A percentile compares a stretch with the other conserved stretches of the same genome.
Conservation (phyloP, 2,113 vertebrate genomes). For the Dissostichus mawsoni region DNA sequence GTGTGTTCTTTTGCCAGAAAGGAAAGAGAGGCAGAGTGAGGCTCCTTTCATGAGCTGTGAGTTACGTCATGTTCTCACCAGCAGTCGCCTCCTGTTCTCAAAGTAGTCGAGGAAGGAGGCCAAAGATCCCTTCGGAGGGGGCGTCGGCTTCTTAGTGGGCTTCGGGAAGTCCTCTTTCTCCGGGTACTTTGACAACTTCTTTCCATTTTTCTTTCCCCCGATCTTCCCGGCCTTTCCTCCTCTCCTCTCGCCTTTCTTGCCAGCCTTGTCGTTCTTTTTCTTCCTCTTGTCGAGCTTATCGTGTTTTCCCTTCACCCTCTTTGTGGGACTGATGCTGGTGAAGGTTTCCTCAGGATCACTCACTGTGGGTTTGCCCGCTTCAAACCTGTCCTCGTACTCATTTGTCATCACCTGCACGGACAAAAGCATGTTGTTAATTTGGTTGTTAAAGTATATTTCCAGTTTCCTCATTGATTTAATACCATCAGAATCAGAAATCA, state of each 20-base stretch:
- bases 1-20: too few relatives aligned
- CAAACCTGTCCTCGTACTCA: slow-evolving; percentile 90
- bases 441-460: neutral
- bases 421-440: neutral
- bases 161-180: slow-evolving; percentile 88
- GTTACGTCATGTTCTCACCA: slow-evolving; percentile 88
- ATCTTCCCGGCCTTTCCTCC: slow-evolving; percentile 83
- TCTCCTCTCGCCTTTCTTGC: slow-evolving; percentile 89
- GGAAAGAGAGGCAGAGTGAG: neutral
- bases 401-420: slow-evolving; percentile 84
- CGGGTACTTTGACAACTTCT: slow-evolving; percentile 82
- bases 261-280: slow-evolving; percentile 88
- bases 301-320: slow-evolving; percentile 87
- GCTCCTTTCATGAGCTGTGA: neutral
- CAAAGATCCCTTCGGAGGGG: slow-evolving; percentile 83
- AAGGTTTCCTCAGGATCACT: slow-evolving; percentile 81
- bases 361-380: slow-evolving; percentile 78
- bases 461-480: too few relatives aligned
- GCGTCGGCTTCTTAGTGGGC: slow-evolving; percentile 81
- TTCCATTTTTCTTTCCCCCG: slow-evolving; percentile 87
- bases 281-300: slow-evolving; percentile 91
- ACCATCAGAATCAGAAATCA: too few relatives aligned
- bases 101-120: slow-evolving; percentile 91
- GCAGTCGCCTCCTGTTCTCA: slow-evolving; percentile 92
- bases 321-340: slow-evolving; percentile 72